phyloP scores from a whole-genome alignment of 2,888 invertebrate species.

The Trachelus iudaicus region DNA sequence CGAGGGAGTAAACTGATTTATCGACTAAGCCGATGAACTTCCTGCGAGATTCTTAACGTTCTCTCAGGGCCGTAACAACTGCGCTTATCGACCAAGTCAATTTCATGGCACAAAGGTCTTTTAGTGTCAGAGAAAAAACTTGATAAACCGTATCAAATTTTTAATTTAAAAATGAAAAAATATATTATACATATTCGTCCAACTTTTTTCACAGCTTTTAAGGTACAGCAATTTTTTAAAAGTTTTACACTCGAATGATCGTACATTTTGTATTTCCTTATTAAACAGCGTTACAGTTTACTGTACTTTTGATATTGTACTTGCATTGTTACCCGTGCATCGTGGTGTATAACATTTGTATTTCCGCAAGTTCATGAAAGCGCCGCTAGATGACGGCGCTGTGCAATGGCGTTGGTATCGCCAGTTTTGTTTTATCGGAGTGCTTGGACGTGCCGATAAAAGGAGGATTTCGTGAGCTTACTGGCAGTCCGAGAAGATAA shows the following conservation, averaged over 20 bases:
- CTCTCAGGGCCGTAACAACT: background rate
- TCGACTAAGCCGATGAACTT: slow-evolving; percentile 53
- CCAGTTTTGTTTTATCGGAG: slow-evolving; percentile 8
- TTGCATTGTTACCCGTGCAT: background rate
- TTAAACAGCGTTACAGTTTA: background rate
- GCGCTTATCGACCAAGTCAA: slow-evolving; percentile 5
- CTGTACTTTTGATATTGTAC: background rate
- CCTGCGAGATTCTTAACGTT: background rate
- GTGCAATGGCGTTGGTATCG: background rate
- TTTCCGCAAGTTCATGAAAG: background rate
- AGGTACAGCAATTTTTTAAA: background rate
- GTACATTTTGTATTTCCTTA: background rate
- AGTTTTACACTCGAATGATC: background rate
- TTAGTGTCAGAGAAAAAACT: background rate
- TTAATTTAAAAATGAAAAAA: background rate
- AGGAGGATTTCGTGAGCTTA: slow-evolving; percentile 13
- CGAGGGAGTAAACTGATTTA: slow-evolving; percentile 58
- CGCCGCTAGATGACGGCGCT: background rate
- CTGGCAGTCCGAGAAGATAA: slow-evolving; percentile 15
- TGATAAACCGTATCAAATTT: background rate
- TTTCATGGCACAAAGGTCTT: background rate
- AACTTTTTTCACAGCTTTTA: background rate
- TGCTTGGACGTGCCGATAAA: slow-evolving; percentile 9
- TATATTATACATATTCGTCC: background rate
- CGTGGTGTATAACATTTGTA: background rate